These are phyloP conservation scores for Asbolus verrucosus DNA, from an alignment of 1,140 invertebrate species.

Conservation along the genomic window DNA sequence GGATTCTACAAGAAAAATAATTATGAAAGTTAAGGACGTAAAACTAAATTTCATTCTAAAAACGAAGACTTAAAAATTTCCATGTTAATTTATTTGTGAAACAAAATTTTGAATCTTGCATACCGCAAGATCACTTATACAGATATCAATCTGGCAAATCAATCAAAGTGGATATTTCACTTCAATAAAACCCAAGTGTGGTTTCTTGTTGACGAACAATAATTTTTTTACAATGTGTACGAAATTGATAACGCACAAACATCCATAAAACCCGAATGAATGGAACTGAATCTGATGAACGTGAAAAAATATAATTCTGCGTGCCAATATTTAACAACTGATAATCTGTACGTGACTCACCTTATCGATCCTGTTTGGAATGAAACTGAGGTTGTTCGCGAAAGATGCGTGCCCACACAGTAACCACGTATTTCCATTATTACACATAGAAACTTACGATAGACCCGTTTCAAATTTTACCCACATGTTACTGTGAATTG, in stretches of 20 bases:
- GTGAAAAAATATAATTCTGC: conserved; percentile 36
- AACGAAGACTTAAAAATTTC: no score
- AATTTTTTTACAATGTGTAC: conserved; percentile 18
- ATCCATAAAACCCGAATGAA: conserved; percentile 13
- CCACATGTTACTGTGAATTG: conserved; percentile 1
- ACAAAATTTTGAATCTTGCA: no score
- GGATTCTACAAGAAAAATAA: no score
- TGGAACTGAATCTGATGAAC: conserved; percentile 25
- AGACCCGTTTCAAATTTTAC: neutral
- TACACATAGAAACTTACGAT: neutral
- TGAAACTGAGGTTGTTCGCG: neutral
- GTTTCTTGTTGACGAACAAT: neutral
- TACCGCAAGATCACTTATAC: no score
- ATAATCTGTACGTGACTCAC: conserved; percentile 31
- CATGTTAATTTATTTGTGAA: no score
- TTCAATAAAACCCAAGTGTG: neutral
- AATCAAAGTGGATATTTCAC: conserved; percentile 24
- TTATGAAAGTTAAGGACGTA: no score
- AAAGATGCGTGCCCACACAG: neutral
- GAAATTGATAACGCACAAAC: conserved; percentile 34
- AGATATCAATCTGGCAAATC: neutral
- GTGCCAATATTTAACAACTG: conserved; percentile 20
- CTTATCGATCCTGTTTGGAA: conserved; percentile 15
- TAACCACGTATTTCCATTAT: neutral
- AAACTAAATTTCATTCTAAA: no score